phyloP scores from a whole-genome alignment of 2,888 invertebrate genomes.

The Gandaritis pyraliata region DNA sequence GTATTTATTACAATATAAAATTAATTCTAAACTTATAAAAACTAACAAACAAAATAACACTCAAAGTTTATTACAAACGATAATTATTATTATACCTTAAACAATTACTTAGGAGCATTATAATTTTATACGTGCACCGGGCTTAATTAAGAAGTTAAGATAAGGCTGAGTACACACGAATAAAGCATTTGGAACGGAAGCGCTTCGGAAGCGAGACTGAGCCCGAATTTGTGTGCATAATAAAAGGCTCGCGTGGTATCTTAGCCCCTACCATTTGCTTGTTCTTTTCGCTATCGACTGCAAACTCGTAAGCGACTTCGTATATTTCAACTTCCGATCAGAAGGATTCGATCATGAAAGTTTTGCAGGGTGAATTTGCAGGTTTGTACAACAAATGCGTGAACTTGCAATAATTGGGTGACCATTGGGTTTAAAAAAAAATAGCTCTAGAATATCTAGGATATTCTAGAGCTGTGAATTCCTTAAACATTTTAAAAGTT shows the following conservation, averaged over 20 bases:
- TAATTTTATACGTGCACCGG: conserved; percentile 54
- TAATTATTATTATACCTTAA: conserved; percentile 40
- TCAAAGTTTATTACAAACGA: conserved; percentile 34
- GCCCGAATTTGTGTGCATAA: conserved; percentile 69
- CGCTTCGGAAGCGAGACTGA: conserved; percentile 70
- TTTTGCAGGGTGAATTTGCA: no score
- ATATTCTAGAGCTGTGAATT: no score
- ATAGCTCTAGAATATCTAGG: no score
- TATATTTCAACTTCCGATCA: no score
- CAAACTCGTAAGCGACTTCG: not conserved
- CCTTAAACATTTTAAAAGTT: no score
- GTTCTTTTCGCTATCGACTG: not conserved
- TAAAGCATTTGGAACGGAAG: conserved; percentile 71
- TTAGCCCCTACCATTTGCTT: conserved; percentile 34
- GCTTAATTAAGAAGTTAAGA: conserved; percentile 81
- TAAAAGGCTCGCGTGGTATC: conserved; percentile 60
- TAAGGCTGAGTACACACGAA: conserved; percentile 69
- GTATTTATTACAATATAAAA: conserved; percentile 21
- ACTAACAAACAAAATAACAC: conserved; percentile 45
- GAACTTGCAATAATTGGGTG: no score
- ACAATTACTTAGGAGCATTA: conserved; percentile 54
- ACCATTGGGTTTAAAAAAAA: no score
- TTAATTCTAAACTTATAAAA: conserved; percentile 37
- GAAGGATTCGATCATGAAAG: no score
- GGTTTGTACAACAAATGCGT: no score